Base-by-base conservation (phyloP, 2,797 vertebrate genomes). In the Protonibea diacanthus region DNA sequence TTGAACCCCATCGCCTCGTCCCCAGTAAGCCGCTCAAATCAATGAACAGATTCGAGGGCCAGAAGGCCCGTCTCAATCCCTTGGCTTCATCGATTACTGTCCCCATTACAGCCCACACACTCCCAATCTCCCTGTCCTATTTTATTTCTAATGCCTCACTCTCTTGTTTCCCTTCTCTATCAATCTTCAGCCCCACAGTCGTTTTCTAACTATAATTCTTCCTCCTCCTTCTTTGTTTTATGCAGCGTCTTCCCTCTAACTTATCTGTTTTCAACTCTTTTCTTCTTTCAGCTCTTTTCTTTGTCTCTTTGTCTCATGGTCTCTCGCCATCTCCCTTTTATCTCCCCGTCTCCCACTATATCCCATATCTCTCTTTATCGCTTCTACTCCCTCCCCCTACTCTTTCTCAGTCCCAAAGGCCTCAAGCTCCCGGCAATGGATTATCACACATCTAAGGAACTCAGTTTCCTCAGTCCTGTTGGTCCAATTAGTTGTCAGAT, bases 401-500 rank as follows among this genome's bases (percentile, higher is more conserved):
- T 51, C 51, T 52, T 38, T 66, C 57, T 83, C n/a, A 10, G 56
- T 87, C 88, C 78, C 85, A 68, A 76, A 86, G 84, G 82, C 86
- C 86, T 80, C 21, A 0, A 78, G 86, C 87, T 88, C 73, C 76
- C 76, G 83, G 68, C 82, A 82, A 81, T 83, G 81, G 90, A 92
- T 91, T 89, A 93, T 88, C 84, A 81, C 81, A 86, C 90, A 85
- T 93, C 90, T 89, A 85, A 94, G 80, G 66, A 88, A 78, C 73
- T 86, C 66, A 1, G 38, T 78, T 84, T 21, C 69, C 42, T 81
- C 61, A 18, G 44, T 83, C 84, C 73, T 87, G 71, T 83, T 86
- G 70, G 83, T 89, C 83, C 86, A 89, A 88, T 92, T 92, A 90
- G 80, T 70, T 69, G 61, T 71, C 6, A 9, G 52, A 79, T 64